Evolutionary conservation across 2,113 vertebrate genomes (phyloP), one percentile per base, ranked within the genome.

Genomic region (Gymnogyps californianus): DNA sequence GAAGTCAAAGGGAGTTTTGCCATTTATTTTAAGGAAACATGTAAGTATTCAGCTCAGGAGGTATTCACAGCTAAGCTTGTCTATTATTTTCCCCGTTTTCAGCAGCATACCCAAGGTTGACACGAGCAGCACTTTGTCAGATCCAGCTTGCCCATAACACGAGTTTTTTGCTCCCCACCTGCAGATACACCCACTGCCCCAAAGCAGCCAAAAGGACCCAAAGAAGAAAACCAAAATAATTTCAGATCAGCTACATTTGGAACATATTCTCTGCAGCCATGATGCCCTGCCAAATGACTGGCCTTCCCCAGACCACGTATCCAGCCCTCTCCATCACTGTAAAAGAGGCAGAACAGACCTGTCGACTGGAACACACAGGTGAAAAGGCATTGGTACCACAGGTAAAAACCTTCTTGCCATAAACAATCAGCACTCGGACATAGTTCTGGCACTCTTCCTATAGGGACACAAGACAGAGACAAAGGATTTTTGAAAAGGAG

Each of bases 381-480:
- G 99, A 99, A 92, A 99, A 99, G 71, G 99, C 99, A 36, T 99
- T 99, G 92, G 99, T 99, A 66, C 99, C 99, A 25, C 99, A 99
- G 93, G 99, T 98, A 97, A 99, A 99, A 91, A 99, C 98, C 95
- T 99, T 99, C 44, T 99, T 99, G 97, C 99, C 99, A 69, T 99
- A 98, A 90, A 99, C 98, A 87, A 99, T 98, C 94, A 99, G 98
- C 70, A 99, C 99, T 13, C 99, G 98, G 76, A 99, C 98, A 93
- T 99, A 99, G 97, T 99, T 99, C 98, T 99, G 99, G 98, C 99
- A 99, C 89, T 99, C 99, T 84, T 98, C 98, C 99, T 99, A 93
- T 4, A 90, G 51, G 42, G 31, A 77, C 38, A 89, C 13, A 97
- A 93, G 66, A 87, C 31, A 84, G 36, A 90, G 46, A 95, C 29